phyloP scores from a whole-genome alignment of 2,888 invertebrate species.

The Calliphora vomitoria region DNA sequence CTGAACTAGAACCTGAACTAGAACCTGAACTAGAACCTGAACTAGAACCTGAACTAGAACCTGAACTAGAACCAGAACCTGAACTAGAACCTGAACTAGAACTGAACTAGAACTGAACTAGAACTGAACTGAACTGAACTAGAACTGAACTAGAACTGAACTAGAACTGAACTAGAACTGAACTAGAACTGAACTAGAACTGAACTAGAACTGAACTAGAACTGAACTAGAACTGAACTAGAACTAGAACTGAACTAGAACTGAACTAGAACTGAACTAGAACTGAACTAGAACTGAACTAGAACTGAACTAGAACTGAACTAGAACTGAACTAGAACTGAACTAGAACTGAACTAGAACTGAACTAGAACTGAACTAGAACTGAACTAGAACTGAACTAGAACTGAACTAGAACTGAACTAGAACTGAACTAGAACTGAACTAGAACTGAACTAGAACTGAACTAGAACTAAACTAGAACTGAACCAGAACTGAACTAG shows the following conservation, averaged over 20 bases:
- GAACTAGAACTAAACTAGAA: not conserved
- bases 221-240: too few relatives aligned
- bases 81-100: too few relatives aligned
- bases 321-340: constrained; percentile 5
- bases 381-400: constrained; percentile 1
- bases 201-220: too few relatives aligned
- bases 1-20: too few relatives aligned
- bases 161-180: too few relatives aligned
- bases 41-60: too few relatives aligned
- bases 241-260: constrained; percentile 5
- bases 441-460: constrained; percentile 1
- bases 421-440: constrained; percentile 1
- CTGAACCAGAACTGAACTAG: not conserved
- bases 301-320: constrained; percentile 6
- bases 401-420: not conserved
- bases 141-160: too few relatives aligned
- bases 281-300: constrained; percentile 7
- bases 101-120: too few relatives aligned
- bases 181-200: too few relatives aligned
- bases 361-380: not conserved
- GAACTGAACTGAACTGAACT: too few relatives aligned
- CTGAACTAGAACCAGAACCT: too few relatives aligned
- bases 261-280: constrained; percentile 2
- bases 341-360: constrained; percentile 7
- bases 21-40: too few relatives aligned